Evolutionary conservation across 2,888 invertebrate genomes (phyloP), one percentile per base, ranked within the genome.

Genomic region (Isotomurus palustris): DNA sequence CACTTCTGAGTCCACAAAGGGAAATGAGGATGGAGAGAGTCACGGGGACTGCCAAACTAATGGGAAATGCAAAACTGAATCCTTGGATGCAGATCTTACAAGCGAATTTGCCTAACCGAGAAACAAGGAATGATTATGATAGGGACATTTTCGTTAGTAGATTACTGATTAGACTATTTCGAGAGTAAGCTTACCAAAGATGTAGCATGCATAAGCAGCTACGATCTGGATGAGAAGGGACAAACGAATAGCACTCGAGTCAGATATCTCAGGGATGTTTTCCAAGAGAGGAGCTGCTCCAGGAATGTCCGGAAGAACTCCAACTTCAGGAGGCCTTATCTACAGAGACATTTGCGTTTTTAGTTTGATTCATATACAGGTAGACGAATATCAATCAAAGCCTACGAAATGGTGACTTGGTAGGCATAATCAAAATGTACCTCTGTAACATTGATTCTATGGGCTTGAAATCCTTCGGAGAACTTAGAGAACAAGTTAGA

Each of bases 61-160:
- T 88, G 0, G 97, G 96, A 71, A 97, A 90, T 0, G 97, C 94
- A 74, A 94, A 96, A 74, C 95, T 93, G 79, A 95, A 92, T 22
- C 93, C 89, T 79, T 97, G 97, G 68, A 97, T 95, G 72, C 93
- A 84, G 72, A 95, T 93, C 78, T 94, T 94, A 78, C 95, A 94
- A 2, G 93, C 92, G 70, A 94, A 94, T 78, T 95, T 95, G 65
- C 91, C 81, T 78, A 75, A 50, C 70, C 69, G n/a, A n/a, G n/a
- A n/a, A 64, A 63, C 72, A 43, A 25, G 25, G 8, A 44, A n/a
- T 12, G 14, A 3, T 40, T 40, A 32, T 32, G 32, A 10, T 32
- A 32, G 32, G 32, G 14, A 44, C 19, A 27, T 8, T 40, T n/a
- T 14, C n/a, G 35, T 24, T 49, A 38, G 12, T 45, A 45, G 27